phyloP scores from a whole-genome alignment of 2,797 vertebrate genomes.

The Oceanodroma leucorhoa region DNA sequence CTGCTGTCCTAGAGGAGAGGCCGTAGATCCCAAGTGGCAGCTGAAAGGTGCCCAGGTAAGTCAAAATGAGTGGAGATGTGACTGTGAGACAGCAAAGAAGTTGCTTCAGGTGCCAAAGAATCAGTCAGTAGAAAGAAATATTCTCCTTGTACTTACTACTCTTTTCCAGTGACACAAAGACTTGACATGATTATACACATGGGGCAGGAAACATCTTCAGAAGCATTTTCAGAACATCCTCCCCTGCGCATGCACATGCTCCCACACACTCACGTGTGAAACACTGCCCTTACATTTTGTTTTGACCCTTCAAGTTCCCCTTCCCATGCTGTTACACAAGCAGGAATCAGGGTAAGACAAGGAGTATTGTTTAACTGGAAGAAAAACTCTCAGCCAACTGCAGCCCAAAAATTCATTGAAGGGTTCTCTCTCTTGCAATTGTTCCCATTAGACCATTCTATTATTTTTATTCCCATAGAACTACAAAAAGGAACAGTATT shows the following conservation, averaged over 20 bases:
- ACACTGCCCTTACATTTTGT: neutral
- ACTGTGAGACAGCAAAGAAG: neutral
- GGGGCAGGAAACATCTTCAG: neutral
- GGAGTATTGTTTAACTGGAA: neutral
- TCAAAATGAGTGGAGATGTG: neutral
- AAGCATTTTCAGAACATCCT: neutral
- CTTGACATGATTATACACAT: fast-evolving
- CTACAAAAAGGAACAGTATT: neutral
- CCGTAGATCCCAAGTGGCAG: neutral
- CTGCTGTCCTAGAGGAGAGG: neutral
- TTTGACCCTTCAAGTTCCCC: neutral
- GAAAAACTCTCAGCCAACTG: neutral
- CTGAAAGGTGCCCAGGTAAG: neutral
- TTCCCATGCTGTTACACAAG: neutral
- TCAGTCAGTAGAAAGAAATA: neutral
- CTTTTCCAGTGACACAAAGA: neutral
- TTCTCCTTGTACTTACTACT: neutral
- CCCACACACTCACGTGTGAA: neutral
- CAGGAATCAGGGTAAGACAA: neutral
- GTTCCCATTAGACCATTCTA: neutral
- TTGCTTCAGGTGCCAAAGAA: neutral
- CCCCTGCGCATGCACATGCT: fast-evolving
- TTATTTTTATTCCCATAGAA: neutral
- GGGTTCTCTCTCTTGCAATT: neutral
- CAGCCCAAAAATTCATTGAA: neutral